Evolutionary conservation across 2,797 vertebrate species (phyloP).

Genomic region (Acomys russatus): DNA sequence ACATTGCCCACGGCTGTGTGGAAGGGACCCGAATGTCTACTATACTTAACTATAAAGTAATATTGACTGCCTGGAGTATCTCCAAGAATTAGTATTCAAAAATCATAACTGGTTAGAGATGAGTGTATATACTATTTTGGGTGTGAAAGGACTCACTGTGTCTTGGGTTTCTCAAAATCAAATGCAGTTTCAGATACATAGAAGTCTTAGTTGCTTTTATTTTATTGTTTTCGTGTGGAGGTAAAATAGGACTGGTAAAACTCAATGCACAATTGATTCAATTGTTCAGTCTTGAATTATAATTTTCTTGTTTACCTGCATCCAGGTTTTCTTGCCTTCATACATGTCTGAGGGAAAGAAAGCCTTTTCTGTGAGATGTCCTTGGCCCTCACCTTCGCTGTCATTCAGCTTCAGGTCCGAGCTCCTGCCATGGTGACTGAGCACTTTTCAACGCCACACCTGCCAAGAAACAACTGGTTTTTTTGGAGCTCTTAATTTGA

Average conservation of each 20-base stretch:
- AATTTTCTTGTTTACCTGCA: neutral
- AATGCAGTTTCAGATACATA: neutral
- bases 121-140: neutral
- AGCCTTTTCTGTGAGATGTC: constrained; percentile 34
- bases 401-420: constrained; percentile 39
- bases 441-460: constrained; percentile 73
- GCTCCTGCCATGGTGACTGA: constrained; percentile 80
- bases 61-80: neutral
- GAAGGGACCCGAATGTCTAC: neutral
- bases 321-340: neutral
- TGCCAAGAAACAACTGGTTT: constrained; percentile 84
- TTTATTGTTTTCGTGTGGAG: neutral
- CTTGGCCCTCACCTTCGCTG: constrained; percentile 27
- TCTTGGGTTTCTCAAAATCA: constrained; percentile 17
- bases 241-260: neutral
- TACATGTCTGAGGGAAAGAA: neutral
- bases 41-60: neutral
- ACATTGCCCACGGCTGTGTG: neutral
- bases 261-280: neutral
- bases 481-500: constrained; percentile 57
- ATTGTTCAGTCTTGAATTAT: constrained; percentile 40
- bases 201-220: neutral
- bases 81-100: neutral
- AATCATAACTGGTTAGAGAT: neutral
- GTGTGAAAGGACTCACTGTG: neutral